phyloP scores from a whole-genome alignment of 2,113 vertebrate species.

The Dipodomys spectabilis region DNA sequence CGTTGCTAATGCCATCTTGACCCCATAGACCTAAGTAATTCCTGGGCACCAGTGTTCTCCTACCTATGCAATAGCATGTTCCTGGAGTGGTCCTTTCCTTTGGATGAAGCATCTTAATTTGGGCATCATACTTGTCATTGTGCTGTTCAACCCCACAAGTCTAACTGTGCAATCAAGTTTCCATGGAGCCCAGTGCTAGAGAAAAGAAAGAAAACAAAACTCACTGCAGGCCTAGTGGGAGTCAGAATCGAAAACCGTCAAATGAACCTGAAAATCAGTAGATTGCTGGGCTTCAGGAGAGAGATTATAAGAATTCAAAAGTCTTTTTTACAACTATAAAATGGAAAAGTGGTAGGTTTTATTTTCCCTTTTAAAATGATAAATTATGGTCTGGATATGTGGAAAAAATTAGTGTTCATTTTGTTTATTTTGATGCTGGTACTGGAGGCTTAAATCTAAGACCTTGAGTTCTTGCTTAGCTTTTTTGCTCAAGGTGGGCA shows the following conservation, averaged over 20 bases:
- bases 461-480: too few species aligned
- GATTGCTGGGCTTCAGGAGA: not conserved
- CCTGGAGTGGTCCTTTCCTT: not conserved
- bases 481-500: too few species aligned
- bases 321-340: not conserved
- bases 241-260: not conserved
- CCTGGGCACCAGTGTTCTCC: not conserved
- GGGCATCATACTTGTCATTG: not conserved
- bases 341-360: not conserved
- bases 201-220: constrained; percentile 1
- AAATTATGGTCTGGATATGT: not conserved
- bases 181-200: not conserved
- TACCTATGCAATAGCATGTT: rapidly evolving
- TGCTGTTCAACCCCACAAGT: not conserved
- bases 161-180: not conserved
- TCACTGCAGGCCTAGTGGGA: not conserved
- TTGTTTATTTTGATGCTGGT: too few species aligned
- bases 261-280: not conserved
- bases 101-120: not conserved
- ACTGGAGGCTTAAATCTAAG: too few species aligned
- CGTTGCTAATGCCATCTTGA: not conserved
- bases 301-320: not conserved
- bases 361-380: not conserved
- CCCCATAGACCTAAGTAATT: not conserved
- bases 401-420: not conserved